A percentile compares a stretch with the other conserved stretches of the same genome.
Conservation (phyloP, 1,140 invertebrate genomes). For the Drosophila pseudoananassae region DNA sequence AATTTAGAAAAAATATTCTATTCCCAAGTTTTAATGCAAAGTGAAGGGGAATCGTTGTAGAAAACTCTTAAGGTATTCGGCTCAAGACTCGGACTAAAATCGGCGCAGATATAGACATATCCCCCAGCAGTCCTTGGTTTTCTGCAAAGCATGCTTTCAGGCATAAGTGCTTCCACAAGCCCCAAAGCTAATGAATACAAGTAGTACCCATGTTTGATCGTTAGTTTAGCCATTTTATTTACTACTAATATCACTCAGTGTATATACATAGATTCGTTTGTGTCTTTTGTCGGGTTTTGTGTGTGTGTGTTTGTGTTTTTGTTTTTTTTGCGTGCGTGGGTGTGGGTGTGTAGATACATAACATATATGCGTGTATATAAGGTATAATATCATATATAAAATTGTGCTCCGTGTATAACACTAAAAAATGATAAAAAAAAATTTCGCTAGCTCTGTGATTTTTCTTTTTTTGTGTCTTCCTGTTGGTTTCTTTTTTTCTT, state of each 20-base stretch:
- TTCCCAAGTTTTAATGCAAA: too few species aligned
- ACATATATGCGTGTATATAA: conserved; percentile 47
- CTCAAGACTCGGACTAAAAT: too few species aligned
- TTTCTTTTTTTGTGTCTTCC: conserved; percentile 6
- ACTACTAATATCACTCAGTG: conserved; percentile 82
- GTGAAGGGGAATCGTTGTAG: too few species aligned
- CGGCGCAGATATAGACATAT: too few species aligned
- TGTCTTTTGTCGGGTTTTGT: conserved; percentile 54
- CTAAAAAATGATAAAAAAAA: conserved; percentile 77
- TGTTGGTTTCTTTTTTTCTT: too few species aligned
- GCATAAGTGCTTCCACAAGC: too few species aligned
- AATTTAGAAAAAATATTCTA: too few species aligned
- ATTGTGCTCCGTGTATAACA: conserved; percentile 66
- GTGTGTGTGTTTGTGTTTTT: conserved; percentile 25
- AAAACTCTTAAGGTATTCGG: too few species aligned
- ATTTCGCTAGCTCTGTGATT: conserved; percentile 52
- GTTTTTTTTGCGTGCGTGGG: conserved; percentile 8
- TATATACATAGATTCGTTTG: conserved; percentile 81
- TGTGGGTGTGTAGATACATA: conserved; percentile 25
- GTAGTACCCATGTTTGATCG: conserved; percentile 12
- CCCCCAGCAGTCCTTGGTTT: too few species aligned
- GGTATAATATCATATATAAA: conserved; percentile 52
- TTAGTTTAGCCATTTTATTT: conserved; percentile 83
- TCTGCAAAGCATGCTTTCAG: too few species aligned
- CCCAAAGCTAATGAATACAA: not conserved